phyloP scores from a whole-genome alignment of 2,888 invertebrate genomes.

The Dendrolimus houi region DNA sequence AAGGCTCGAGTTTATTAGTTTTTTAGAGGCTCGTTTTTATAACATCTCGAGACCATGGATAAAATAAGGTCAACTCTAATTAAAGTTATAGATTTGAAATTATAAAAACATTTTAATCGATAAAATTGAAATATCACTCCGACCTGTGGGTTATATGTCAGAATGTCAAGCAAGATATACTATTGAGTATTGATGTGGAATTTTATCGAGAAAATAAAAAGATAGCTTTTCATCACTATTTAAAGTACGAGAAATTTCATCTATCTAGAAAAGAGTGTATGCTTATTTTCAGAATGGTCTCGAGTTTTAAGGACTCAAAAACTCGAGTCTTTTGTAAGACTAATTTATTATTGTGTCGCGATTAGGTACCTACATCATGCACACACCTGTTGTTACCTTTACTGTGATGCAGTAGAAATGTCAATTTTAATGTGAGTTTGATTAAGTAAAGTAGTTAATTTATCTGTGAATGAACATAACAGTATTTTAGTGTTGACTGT shows the following conservation, averaged over 20 bases:
- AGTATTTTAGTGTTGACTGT: slow-evolving; percentile 74
- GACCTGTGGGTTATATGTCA: too few species aligned
- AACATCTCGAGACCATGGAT: not conserved
- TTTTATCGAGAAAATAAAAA: too few species aligned
- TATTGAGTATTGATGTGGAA: too few species aligned
- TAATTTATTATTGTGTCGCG: slow-evolving; percentile 21
- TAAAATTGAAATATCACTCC: too few species aligned
- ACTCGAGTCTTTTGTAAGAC: slow-evolving; percentile 8
- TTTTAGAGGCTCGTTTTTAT: not conserved
- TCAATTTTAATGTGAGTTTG: slow-evolving; percentile 44
- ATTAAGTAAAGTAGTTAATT: not conserved
- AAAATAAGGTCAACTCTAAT: too few species aligned
- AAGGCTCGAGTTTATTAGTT: not conserved
- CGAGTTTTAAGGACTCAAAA: not conserved
- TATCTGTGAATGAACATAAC: slow-evolving; percentile 39
- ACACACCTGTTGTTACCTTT: slow-evolving; percentile 35
- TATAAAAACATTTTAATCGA: too few species aligned
- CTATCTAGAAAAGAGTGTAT: too few species aligned
- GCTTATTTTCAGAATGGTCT: too few species aligned
- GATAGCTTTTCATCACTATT: too few species aligned
- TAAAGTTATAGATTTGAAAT: too few species aligned
- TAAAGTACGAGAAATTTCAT: too few species aligned
- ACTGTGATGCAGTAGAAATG: slow-evolving; percentile 58
- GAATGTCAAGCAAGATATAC: too few species aligned
- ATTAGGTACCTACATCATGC: slow-evolving; percentile 17